These are phyloP conservation scores for Gasterosteus aculeatus DNA, from an alignment of 2,113 vertebrate species.

Conservation along the genomic window DNA sequence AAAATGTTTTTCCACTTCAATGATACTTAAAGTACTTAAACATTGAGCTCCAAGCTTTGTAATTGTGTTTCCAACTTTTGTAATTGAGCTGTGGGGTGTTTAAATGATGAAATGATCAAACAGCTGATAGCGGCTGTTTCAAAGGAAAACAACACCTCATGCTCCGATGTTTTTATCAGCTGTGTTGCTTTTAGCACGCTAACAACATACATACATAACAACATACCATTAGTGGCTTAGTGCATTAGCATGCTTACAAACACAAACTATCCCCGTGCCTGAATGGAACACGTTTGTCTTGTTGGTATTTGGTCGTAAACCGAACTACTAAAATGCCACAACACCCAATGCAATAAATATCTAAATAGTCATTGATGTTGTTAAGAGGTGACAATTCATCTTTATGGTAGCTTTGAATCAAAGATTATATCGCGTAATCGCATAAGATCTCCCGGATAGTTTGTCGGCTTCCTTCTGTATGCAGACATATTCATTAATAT, in stretches of 20 bases:
- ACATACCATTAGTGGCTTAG: not conserved
- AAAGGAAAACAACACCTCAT: constrained; percentile 1
- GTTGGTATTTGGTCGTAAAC: not conserved
- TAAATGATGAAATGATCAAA: not conserved
- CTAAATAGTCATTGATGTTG: not conserved
- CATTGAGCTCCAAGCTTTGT: not conserved
- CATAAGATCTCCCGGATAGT: not conserved
- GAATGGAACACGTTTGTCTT: not conserved
- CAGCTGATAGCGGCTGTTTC: constrained; percentile 10
- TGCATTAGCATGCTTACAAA: not conserved
- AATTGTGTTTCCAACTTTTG: not conserved
- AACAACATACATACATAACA: not conserved
- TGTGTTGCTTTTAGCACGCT: not conserved
- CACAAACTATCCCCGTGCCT: not conserved
- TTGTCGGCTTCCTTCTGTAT: not conserved
- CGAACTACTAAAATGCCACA: not conserved
- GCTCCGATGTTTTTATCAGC: not conserved
- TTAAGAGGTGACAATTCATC: not conserved
- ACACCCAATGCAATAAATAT: not conserved
- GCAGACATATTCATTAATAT: not conserved
- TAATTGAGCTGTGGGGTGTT: not conserved
- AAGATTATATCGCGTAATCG: not conserved
- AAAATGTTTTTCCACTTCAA: not conserved
- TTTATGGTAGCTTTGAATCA: not conserved
- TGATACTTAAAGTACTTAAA: not conserved